phyloP scores from a whole-genome alignment of 2,113 vertebrate species.

The Sisor rabdophorus region DNA sequence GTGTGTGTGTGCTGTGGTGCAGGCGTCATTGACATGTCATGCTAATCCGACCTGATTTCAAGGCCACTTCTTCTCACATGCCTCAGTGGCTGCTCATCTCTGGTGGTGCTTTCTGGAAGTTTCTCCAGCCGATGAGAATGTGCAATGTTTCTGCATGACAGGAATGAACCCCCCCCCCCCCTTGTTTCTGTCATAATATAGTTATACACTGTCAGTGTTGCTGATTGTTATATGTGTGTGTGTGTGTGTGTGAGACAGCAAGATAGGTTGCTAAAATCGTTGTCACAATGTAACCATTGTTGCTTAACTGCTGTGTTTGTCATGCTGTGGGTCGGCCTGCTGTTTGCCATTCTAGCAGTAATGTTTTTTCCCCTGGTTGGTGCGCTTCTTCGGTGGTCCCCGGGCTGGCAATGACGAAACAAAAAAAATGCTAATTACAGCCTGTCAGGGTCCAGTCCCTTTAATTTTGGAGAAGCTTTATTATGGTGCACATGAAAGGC shows the following conservation, averaged over 20 bases:
- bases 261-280: neutral
- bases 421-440: conserved; percentile 40
- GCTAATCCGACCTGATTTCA: conserved; percentile 47
- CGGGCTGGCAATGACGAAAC: conserved; percentile 40
- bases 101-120: neutral
- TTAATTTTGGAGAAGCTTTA: conserved; percentile 5
- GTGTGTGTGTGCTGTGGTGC: conserved; percentile 2
- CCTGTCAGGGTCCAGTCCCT: neutral
- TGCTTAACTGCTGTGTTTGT: conserved; percentile 31
- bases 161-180: neutral
- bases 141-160: neutral
- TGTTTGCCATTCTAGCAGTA: conserved; percentile 45
- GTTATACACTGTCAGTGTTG: conserved; percentile 1
- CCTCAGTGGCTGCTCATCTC: conserved; percentile 43
- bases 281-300: conserved; percentile 17
- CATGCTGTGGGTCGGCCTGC: conserved; percentile 24
- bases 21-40: conserved; percentile 36
- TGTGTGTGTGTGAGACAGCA: neutral
- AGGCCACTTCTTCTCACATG: conserved; percentile 48
- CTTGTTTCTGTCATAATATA: neutral
- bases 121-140: neutral
- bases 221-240: neutral
- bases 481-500: neutral
- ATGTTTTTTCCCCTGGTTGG: conserved; percentile 8
- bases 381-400: conserved; percentile 38